phyloP scores from a whole-genome alignment of 1,140 invertebrate species.

The Panulirus ornatus region DNA sequence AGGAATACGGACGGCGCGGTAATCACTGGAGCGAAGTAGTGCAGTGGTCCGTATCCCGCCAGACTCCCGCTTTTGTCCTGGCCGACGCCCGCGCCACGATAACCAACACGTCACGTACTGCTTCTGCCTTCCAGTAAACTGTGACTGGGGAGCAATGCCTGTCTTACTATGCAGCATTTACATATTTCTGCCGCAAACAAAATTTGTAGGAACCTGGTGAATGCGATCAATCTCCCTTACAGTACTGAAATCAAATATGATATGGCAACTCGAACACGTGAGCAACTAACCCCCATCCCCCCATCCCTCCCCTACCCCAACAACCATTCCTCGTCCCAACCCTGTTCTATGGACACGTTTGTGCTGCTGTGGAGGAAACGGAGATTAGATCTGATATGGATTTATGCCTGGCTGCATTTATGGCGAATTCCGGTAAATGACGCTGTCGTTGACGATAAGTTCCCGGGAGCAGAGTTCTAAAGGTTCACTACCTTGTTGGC shows the following conservation, averaged over 20 bases:
- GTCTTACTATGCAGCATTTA: neutral
- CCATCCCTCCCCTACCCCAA: neutral
- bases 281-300: slow-evolving; percentile 12
- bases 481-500: slow-evolving; percentile 27
- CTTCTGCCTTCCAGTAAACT: neutral
- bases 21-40: slow-evolving; percentile 71
- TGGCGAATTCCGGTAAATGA: neutral
- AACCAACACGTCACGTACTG: slow-evolving; percentile 5
- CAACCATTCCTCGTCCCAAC: slow-evolving; percentile 37
- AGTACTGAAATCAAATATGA: neutral
- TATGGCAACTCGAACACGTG: slow-evolving; percentile 20
- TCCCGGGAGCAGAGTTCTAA: neutral
- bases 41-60: slow-evolving; percentile 71
- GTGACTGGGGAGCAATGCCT: neutral
- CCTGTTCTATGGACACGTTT: slow-evolving; percentile 71
- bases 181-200: neutral
- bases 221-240: neutral
- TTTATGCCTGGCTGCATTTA: slow-evolving; percentile 60
- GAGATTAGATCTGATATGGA: slow-evolving; percentile 68
- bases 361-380: slow-evolving; percentile 68
- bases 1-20: slow-evolving; percentile 51
- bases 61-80: slow-evolving; percentile 51
- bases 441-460: neutral
- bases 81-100: slow-evolving; percentile 56
- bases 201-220: neutral